These are phyloP conservation scores for Aquatica leii DNA, from an alignment of 2,888 invertebrate genomes.

Conservation along the genomic window DNA sequence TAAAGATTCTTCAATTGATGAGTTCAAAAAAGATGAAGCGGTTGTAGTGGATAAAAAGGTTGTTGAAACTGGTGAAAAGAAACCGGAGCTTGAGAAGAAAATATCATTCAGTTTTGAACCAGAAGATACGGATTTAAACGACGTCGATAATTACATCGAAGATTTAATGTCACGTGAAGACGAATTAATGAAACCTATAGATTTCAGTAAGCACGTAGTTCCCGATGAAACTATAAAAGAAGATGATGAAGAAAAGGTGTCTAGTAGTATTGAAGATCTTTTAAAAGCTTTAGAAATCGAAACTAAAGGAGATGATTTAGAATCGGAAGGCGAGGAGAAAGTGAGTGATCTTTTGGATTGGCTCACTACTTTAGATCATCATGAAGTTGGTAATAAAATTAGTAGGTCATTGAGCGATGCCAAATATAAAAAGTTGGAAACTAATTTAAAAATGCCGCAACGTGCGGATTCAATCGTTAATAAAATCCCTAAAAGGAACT, in stretches of 20 bases:
- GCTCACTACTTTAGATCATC: constrained; percentile 59
- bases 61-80: constrained; percentile 16
- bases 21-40: not conserved
- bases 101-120: constrained; percentile 59
- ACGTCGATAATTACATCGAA: constrained; percentile 59
- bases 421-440: constrained; percentile 59
- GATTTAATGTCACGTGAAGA: constrained; percentile 57
- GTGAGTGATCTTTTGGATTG: constrained; percentile 58
- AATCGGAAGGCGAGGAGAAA: constrained; percentile 52
- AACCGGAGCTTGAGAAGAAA: constrained; percentile 24
- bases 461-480: constrained; percentile 51
- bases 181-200: constrained; percentile 55
- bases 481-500: constrained; percentile 57
- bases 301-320: constrained; percentile 43
- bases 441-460: constrained; percentile 52
- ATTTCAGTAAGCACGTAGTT: constrained; percentile 45
- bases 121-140: constrained; percentile 55
- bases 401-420: constrained; percentile 55
- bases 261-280: constrained; percentile 60
- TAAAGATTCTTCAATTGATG: constrained; percentile 4
- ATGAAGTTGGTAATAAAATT: constrained; percentile 48
- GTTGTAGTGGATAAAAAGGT: not conserved
- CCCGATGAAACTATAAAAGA: constrained; percentile 45
- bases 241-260: constrained; percentile 49
- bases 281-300: constrained; percentile 58